phyloP scores from a whole-genome alignment of 2,113 vertebrate species.

The Acinonyx jubatus region DNA sequence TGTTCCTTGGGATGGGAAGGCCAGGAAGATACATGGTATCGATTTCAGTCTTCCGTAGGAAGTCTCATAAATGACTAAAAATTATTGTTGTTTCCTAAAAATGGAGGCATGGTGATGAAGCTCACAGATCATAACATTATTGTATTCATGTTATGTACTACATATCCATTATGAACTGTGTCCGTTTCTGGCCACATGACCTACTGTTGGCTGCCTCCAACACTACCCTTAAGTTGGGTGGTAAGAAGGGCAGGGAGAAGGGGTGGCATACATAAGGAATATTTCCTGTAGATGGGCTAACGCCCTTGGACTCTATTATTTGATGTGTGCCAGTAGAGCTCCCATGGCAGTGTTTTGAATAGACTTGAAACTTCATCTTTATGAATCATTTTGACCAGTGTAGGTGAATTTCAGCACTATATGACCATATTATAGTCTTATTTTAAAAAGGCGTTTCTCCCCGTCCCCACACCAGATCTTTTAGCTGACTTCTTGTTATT shows the following conservation, averaged over 20 bases:
- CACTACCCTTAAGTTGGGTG: background rate
- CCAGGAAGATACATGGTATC: conserved; percentile 14
- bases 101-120: background rate
- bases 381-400: conserved; percentile 80
- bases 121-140: background rate
- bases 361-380: conserved; percentile 77
- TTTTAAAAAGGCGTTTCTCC: conserved; percentile 80
- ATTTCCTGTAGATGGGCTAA: conserved; percentile 74
- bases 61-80: conserved; percentile 21
- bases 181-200: conserved; percentile 33
- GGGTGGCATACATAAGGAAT: background rate
- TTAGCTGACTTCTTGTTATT: conserved; percentile 85
- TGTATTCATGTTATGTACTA: background rate
- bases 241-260: background rate
- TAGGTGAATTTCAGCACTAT: conserved; percentile 73
- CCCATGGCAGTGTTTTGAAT: conserved; percentile 78
- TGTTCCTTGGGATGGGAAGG: background rate
- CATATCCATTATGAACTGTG: conserved; percentile 2
- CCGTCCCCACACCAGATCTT: conserved; percentile 78
- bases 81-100: conserved; percentile 49
- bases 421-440: conserved; percentile 81
- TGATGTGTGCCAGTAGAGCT: conserved; percentile 65
- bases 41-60: conserved; percentile 21
- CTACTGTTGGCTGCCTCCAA: conserved; percentile 10
- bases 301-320: conserved; percentile 71